phyloP scores from a whole-genome alignment of 2,888 invertebrate genomes.

The Dendrolimus pini region DNA sequence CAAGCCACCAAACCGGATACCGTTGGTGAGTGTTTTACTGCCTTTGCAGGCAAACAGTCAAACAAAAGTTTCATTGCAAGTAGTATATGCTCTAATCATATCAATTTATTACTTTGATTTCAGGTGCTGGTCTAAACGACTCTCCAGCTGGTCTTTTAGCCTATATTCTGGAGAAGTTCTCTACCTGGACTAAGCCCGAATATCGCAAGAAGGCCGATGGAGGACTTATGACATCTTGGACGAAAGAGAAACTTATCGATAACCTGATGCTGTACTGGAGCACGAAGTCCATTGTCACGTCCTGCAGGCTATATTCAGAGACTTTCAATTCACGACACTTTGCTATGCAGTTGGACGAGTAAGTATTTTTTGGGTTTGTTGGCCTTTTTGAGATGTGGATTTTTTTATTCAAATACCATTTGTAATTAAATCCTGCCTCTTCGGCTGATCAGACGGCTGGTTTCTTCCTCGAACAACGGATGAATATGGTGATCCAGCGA shows the following conservation, averaged over 20 bases:
- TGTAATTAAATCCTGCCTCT: too few relatives aligned
- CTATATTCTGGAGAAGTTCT: constrained; percentile 90
- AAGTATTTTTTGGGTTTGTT: constrained; percentile 24
- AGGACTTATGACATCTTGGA: constrained; percentile 79
- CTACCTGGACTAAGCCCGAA: constrained; percentile 80
- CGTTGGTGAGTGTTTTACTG: constrained; percentile 25
- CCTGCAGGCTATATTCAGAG: constrained; percentile 86
- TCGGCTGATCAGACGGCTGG: too few relatives aligned
- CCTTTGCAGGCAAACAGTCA: not conserved
- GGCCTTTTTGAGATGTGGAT: not conserved
- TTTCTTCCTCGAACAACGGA: too few relatives aligned
- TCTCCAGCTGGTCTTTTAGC: constrained; percentile 88
- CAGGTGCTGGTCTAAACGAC: constrained; percentile 81
- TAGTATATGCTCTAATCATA: too few relatives aligned
- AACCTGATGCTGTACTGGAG: constrained; percentile 92
- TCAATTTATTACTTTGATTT: too few relatives aligned
- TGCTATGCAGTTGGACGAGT: constrained; percentile 54
- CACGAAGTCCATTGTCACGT: constrained; percentile 83
- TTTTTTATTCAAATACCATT: too few relatives aligned
- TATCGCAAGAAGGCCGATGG: constrained; percentile 76
- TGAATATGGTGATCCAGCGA: too few relatives aligned
- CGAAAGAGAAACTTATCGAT: constrained; percentile 83
- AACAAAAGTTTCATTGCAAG: too few relatives aligned
- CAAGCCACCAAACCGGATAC: constrained; percentile 94
- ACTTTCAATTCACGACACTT: constrained; percentile 41